Conservation (phyloP, 2,113 vertebrate genomes). For the Dryoscopus gambensis region DNA sequence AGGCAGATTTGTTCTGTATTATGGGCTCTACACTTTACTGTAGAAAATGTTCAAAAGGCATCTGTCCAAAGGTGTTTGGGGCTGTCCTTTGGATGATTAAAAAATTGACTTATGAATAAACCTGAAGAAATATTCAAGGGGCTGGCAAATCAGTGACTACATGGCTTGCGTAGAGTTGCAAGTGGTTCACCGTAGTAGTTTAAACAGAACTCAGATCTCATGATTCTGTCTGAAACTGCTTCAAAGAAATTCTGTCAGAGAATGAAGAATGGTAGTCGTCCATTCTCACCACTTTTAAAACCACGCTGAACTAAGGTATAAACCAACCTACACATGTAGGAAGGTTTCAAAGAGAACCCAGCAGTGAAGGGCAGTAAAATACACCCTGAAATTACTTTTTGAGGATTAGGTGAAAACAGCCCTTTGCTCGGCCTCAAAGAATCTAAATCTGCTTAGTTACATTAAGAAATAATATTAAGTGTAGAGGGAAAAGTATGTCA, state of each 20-base stretch:
- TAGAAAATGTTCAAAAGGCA: not conserved
- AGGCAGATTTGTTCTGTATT: not conserved
- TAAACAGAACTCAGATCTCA: not conserved
- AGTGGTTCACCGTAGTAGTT: fast-evolving
- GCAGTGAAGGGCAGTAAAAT: not conserved
- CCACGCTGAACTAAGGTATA: not conserved
- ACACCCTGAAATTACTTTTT: not conserved
- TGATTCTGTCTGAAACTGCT: not conserved
- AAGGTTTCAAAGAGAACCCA: not conserved
- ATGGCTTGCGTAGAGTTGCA: not conserved
- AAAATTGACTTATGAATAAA: not conserved
- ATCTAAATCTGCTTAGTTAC: not conserved
- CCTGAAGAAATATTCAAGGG: not conserved
- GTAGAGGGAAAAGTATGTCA: not conserved
- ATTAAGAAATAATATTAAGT: not conserved
- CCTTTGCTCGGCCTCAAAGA: not conserved
- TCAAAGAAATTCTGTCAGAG: not conserved
- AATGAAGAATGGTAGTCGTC: not conserved
- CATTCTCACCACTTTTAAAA: not conserved
- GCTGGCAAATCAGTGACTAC: not conserved
- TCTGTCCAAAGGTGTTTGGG: not conserved
- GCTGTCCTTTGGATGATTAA: not conserved
- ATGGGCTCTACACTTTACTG: not conserved
- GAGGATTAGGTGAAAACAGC: not conserved
- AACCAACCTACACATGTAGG: fast-evolving